Base-by-base conservation (phyloP, 2,888 invertebrate genomes). In the Melanostoma scalare region DNA sequence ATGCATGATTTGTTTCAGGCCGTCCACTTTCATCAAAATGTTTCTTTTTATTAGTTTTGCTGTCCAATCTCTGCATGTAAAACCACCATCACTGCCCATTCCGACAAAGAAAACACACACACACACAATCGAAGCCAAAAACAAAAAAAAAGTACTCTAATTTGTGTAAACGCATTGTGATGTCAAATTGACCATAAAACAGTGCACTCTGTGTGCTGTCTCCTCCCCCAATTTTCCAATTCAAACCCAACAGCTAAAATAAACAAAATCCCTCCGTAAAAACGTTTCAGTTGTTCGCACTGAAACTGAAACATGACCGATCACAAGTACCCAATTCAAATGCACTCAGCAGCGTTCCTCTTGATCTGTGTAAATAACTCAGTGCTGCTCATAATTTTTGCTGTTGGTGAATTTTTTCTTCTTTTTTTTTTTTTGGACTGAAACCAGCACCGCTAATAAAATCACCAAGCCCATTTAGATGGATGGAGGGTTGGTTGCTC, bases 101-200 rank as follows among this genome's bases (percentile, higher is more conserved):
- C 20, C 20, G 20, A 20, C 20, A 20, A 20, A 20, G 20, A 20
- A 20, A 20, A 20, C 20, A 20, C 20, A 20, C 20, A 20, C 20
- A 20, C 20, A 20, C 20, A 20, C 20, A 20, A 20, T 20, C 20
- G 20, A 20, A 20, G 20, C 1, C 20, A 20, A 20, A 20, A 20
- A 20, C 20, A 20, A 1, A 20, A 0, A 20, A 20, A 20, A 20
- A 20, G 20, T 20, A 20, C 20, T 20, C 20, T 20, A 20, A 20
- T 20, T 20, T 20, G 20, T 20, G 20, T 20, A 79, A 79, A 73
- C 73, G 68, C 79, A 79, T 60, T 38, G 61, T 67, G 60, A 73
- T 79, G 73, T 73, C 68, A 56, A 79, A 73, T 79, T 68, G 79
- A 68, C 68, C 79, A 79, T 79, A 73, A 79, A 79, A 61, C 50